phyloP scores from a whole-genome alignment of 1,140 invertebrate species.

The Caerostris darwini region DNA sequence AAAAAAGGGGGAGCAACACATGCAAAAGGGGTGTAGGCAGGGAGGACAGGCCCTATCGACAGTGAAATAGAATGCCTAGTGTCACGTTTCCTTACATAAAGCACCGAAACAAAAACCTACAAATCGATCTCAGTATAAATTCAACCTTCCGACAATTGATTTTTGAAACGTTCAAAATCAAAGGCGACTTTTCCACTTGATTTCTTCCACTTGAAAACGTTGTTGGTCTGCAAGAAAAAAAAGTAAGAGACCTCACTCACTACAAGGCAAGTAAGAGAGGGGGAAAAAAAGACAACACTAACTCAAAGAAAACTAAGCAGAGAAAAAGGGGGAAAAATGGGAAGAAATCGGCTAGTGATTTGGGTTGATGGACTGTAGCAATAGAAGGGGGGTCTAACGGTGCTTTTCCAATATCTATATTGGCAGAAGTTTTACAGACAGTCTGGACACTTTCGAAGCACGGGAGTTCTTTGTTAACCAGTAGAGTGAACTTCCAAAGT shows the following conservation, averaged over 20 bases:
- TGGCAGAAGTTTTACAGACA: constrained; percentile 62
- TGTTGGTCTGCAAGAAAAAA: constrained; percentile 37
- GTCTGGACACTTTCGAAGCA: constrained; percentile 32
- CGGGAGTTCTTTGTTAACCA: constrained; percentile 47
- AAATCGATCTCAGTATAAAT: constrained; percentile 68
- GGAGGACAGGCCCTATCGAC: constrained; percentile 42
- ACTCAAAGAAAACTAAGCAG: constrained; percentile 27
- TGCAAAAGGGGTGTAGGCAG: constrained; percentile 18
- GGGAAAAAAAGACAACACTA: constrained; percentile 51
- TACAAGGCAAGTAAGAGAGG: constrained; percentile 12
- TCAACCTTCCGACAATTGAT: constrained; percentile 74
- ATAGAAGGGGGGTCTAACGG: constrained; percentile 51
- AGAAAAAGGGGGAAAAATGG: background rate
- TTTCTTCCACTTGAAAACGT: constrained; percentile 61
- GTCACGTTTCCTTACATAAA: constrained; percentile 64
- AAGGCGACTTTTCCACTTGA: constrained; percentile 65
- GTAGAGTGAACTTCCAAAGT: constrained; percentile 47
- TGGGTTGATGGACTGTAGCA: constrained; percentile 67
- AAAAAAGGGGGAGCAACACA: constrained; percentile 59
- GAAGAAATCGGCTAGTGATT: constrained; percentile 70
- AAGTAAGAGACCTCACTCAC: constrained; percentile 50
- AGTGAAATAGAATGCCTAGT: constrained; percentile 67
- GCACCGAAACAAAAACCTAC: constrained; percentile 56
- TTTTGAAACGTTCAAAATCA: constrained; percentile 73
- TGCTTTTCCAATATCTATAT: constrained; percentile 50